Evolutionary conservation across 2,888 invertebrate species (phyloP), one percentile per base, ranked within the genome.

Genomic region (Drosophila quinaria): DNA sequence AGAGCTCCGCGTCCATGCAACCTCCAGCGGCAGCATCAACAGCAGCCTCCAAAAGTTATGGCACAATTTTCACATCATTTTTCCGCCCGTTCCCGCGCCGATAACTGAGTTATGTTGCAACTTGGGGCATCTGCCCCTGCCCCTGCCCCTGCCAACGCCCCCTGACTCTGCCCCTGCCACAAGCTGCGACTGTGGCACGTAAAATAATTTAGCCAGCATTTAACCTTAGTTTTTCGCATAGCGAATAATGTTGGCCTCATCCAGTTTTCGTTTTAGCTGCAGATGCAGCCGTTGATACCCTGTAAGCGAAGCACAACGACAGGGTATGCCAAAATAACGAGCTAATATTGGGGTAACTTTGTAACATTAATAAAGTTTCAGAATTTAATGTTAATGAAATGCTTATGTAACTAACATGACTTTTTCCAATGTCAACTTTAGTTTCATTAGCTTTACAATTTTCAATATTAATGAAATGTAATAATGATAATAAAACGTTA

Each of bases 201-300:
- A 90, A 86, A 91, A 91, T 91, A 91, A 91, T 89, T 91, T 91
- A 91, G 90, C 91, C 91, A 86, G 75, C 91, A 75, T 87, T 91
- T 91, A 91, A 91, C 91, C 91, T 88, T 83, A 81, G 81, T 84
- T 77, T 82, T 85, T 75, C 80, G 66, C 83, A 55, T 46, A 58
- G 82, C 35, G 39, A 63, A 69, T 70, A 51, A 25, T n/a, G 37
- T 29, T 42, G 61, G 61, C 50, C 52, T 42, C 49, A 49, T 17
- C 25, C 58, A 58, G 46, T 41, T 58, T 54, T 22, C 51, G 22
- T 22, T 33, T 31, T 1, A 4, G 50, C 11, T 51, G 33, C 25
- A 56, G 17, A 37, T 59, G 10, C 17, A 15, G 10, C 37, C 8
- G 11, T 31, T 31, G 54, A 33, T 61, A 51, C 33, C 51, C 56